These are phyloP conservation scores for Stegastes partitus DNA, from an alignment of 2,113 vertebrate genomes.

Conservation along the genomic window DNA sequence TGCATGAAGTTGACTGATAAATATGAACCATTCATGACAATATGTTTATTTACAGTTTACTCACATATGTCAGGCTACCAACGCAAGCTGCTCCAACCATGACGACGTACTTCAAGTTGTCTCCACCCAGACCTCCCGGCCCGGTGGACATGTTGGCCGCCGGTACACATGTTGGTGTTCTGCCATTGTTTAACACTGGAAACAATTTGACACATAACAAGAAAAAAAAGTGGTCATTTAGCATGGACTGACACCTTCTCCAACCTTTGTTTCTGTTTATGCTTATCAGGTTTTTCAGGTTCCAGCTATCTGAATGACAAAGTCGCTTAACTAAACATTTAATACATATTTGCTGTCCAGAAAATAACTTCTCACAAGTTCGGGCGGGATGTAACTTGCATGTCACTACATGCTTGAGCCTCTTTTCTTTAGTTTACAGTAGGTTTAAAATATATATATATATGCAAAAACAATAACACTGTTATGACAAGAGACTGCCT, in stretches of 20 bases:
- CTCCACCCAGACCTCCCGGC: conserved; percentile 83
- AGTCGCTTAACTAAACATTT: not conserved
- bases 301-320: not conserved
- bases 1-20: no score
- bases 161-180: conserved; percentile 54
- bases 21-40: no score
- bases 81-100: conserved; percentile 87
- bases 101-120: conserved; percentile 86
- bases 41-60: conserved; percentile 18
- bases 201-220: conserved; percentile 2
- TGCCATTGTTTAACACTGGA: conserved; percentile 76
- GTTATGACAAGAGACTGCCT: no score
- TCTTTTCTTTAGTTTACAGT: no score
- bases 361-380: not conserved
- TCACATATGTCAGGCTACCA: conserved; percentile 87
- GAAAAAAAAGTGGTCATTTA: not conserved
- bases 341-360: not conserved
- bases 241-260: not conserved
- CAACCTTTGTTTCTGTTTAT: conserved; percentile 4
- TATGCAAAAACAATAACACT: no score
- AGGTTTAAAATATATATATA: no score
- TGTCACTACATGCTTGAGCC: no score
- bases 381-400: no score
- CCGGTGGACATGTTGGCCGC: conserved; percentile 87
- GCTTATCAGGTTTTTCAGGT: not conserved